A percentile compares a stretch with the other conserved stretches of the same genome.
These are phyloP conservation scores for Pleuronectes platessa DNA, from an alignment of 2,113 vertebrate genomes.

Conservation along the genomic window DNA sequence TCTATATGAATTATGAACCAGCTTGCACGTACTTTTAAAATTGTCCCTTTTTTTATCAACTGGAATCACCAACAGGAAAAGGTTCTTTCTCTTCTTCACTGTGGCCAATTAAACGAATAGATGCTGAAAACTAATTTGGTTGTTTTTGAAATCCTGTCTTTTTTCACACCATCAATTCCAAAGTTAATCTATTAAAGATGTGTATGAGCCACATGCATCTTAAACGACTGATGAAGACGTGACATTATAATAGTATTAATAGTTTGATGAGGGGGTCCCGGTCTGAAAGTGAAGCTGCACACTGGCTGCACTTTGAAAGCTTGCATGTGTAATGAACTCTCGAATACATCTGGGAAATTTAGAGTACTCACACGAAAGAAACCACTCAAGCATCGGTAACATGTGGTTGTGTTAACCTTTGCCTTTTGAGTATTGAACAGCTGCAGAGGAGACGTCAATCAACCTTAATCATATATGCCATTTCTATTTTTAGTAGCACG, in stretches of 20 bases:
- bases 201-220: background rate
- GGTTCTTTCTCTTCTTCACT: background rate
- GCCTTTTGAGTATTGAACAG: conserved; percentile 55
- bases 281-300: too few relatives aligned
- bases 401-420: conserved; percentile 56
- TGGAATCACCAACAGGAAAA: conserved; percentile 19
- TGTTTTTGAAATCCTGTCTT: background rate
- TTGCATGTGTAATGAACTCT: conserved; percentile 48
- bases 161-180: background rate
- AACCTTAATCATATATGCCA: conserved; percentile 30
- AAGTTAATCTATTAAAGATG: background rate
- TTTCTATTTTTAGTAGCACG: conserved; percentile 26
- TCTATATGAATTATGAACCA: conserved; percentile 70
- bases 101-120: background rate
- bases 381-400: conserved; percentile 60
- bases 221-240: background rate
- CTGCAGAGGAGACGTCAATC: conserved; percentile 35
- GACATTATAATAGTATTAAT: background rate
- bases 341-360: conserved; percentile 47
- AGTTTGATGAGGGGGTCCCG: background rate
- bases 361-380: conserved; percentile 50
- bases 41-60: conserved; percentile 25
- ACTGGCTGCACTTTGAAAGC: conserved; percentile 41
- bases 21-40: conserved; percentile 43
- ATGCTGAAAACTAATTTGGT: background rate